A percentile compares a stretch with the other conserved stretches of the same genome.
These are phyloP conservation scores for Amphipyra tragopoginis DNA, from an alignment of 2,888 invertebrate species.

Conservation along the genomic window DNA sequence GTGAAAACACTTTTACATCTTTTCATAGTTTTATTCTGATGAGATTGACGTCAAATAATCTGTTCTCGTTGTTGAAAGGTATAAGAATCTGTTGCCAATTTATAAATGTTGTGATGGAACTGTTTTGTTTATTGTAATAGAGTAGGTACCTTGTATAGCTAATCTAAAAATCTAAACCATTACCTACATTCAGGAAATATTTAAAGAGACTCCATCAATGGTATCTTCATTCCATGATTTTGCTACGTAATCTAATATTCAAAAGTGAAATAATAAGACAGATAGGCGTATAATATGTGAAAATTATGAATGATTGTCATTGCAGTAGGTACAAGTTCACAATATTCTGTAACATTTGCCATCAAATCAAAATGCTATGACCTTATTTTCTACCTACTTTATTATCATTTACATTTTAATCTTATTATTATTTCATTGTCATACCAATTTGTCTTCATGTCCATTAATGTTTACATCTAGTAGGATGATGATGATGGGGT, in stretches of 20 bases:
- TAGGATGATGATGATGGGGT: constrained; percentile 61
- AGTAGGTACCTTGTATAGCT: background rate
- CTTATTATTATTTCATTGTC: constrained; percentile 12
- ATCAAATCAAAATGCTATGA: constrained; percentile 11
- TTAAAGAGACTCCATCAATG: too few relatives aligned
- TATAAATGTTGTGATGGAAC: background rate
- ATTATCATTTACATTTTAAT: constrained; percentile 13
- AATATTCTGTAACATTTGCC: constrained; percentile 1
- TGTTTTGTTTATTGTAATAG: constrained; percentile 20
- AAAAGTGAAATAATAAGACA: constrained; percentile 1
- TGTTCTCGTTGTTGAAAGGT: constrained; percentile 33
- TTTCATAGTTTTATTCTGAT: constrained; percentile 54
- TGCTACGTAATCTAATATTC: background rate
- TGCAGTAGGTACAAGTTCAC: constrained; percentile 28
- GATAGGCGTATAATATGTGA: constrained; percentile 3
- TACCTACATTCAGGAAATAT: too few relatives aligned
- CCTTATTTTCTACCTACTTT: constrained; percentile 15
- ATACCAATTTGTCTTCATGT: constrained; percentile 33
- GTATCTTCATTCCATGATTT: background rate
- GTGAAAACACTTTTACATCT: constrained; percentile 56
- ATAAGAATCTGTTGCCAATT: constrained; percentile 13
- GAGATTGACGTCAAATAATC: constrained; percentile 50
- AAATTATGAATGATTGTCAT: constrained; percentile 40
- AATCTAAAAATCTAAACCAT: too few relatives aligned
- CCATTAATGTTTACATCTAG: constrained; percentile 42